Conservation (phyloP, 2,797 vertebrate genomes). For the Gallinago solitaria region DNA sequence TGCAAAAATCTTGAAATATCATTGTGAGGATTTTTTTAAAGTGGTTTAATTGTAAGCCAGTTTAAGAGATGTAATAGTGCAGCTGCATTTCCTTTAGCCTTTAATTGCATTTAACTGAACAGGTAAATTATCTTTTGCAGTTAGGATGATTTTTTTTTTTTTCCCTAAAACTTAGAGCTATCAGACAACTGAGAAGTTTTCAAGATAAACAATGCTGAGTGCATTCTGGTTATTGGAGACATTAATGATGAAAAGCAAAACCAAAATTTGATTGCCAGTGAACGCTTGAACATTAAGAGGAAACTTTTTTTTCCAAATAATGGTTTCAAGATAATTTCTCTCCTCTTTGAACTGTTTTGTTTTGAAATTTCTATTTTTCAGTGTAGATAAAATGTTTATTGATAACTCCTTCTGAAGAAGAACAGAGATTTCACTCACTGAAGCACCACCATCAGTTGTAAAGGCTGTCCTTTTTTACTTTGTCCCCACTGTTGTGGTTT, state of each 20-base stretch:
- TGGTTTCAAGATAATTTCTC: not conserved
- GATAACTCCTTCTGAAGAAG: not conserved
- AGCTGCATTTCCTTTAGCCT: not conserved
- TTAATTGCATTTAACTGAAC: not conserved
- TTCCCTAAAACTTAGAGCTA: not conserved
- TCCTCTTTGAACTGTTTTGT: not conserved
- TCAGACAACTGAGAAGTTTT: not conserved
- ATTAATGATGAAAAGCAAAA: not conserved
- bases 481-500: not conserved
- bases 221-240: not conserved
- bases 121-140: not conserved
- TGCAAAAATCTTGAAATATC: not conserved
- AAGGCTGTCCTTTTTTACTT: not conserved
- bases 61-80: not conserved
- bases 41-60: not conserved
- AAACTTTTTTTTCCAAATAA: not conserved
- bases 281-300: not conserved
- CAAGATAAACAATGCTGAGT: not conserved
- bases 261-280: not conserved
- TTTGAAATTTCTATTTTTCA: not conserved
- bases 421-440: not conserved
- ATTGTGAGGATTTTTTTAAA: not conserved
- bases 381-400: not conserved
- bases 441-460: not conserved
- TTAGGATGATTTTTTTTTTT: not conserved